Base-by-base conservation (phyloP, 2,113 vertebrate genomes). In the Lagenorhynchus albirostris region DNA sequence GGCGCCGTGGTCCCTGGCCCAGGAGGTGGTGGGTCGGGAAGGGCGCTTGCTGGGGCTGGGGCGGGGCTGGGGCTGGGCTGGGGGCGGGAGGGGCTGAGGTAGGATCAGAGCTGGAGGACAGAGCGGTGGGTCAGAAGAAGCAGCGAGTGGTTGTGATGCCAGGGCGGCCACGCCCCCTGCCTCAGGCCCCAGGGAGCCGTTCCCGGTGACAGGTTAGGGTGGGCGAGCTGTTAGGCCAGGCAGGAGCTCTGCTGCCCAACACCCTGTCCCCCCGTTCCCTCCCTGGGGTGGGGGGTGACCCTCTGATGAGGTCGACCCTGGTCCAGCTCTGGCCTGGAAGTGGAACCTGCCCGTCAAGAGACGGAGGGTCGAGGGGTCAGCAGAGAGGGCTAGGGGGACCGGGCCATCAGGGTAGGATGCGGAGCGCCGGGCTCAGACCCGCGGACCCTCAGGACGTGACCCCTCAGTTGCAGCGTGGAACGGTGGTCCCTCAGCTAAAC, bases 91-190 rank as follows among this genome's bases (percentile, higher is more conserved):
- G 20, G 38, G 41, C 41, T 5, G 31, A 63, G 50, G 33, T 17
- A 33, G 62, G 31, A 76, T 29, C 58, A 36, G 23, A 77, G 71
- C 58, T 77, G 21, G 21, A 9, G 25, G 67, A 12, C 3, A 1
- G 25, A 21, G 15, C 2, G 15, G 1, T 12, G 33, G 65, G 9
- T 31, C 4, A 1, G 26, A 26, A 31, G 73, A 14, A 11, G 41
- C 15, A 2, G 14, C 26, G 1, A 9, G 50, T 2, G 9, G 0
- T 10, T 2, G 47, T 47, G 47, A 47, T 47, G 11, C 11, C 47
- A 20, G 53, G 53, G 53, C 1, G 53, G 55, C 55, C 55, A 58
- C 1, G 55, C 55, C 55, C 55, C 18, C 55, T 53, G 53, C 53
- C 53, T 53, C 53, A 5, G 55, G 55, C 55, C 55, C 55, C 55